Percentiles rank a stretch among this genome's conserved stretches.
Conservation (phyloP, 2,113 vertebrate genomes). For the Delphinapterus leucas region DNA sequence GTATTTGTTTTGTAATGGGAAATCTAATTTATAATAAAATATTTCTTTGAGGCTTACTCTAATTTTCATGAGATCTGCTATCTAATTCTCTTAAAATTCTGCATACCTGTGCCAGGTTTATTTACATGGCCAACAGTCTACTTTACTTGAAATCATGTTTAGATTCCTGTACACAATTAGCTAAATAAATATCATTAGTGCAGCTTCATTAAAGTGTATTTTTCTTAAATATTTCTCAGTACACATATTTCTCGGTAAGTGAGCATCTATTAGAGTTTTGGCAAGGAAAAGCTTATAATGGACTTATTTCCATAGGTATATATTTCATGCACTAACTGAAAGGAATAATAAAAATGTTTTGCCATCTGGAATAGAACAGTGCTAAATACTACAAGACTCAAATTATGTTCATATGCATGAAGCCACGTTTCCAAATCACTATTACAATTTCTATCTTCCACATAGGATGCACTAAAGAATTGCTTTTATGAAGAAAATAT, state of each 20-base stretch:
- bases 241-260: constrained; percentile 41
- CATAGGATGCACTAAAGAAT: constrained; percentile 28
- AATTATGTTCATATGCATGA: constrained; percentile 67
- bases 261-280: constrained; percentile 48
- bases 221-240: constrained; percentile 61
- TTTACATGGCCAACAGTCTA: background rate
- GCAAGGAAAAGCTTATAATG: constrained; percentile 46
- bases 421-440: constrained; percentile 56
- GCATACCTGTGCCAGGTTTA: constrained; percentile 15
- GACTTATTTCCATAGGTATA: constrained; percentile 53
- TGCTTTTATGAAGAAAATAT: constrained; percentile 31
- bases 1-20: background rate
- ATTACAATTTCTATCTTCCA: constrained; percentile 33
- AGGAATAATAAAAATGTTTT: constrained; percentile 66
- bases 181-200: constrained; percentile 51
- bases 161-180: constrained; percentile 31
- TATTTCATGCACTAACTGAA: constrained; percentile 70
- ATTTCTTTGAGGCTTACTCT: background rate
- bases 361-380: constrained; percentile 74
- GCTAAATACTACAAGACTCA: constrained; percentile 60
- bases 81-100: constrained; percentile 25
- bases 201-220: constrained; percentile 34
- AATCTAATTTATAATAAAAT: constrained; percentile 29
- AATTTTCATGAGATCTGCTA: constrained; percentile 37
- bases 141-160: constrained; percentile 3